A percentile compares a stretch with the other conserved stretches of the same genome.
Evolutionary conservation across 1,140 invertebrate genomes (phyloP).

Genomic region (Bombus confusus): DNA sequence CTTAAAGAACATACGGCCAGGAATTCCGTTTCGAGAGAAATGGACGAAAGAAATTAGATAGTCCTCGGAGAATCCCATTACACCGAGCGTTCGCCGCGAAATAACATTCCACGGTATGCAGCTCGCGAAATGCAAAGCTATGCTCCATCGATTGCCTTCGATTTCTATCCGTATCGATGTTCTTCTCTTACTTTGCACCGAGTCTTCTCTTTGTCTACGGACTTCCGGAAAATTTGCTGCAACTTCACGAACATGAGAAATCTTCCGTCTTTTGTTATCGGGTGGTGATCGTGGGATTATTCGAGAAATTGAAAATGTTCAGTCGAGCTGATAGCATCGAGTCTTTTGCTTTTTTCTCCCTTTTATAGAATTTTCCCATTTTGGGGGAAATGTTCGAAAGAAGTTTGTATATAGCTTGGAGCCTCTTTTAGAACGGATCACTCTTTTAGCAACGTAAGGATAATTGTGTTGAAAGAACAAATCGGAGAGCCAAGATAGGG

Average conservation of each 20-base stretch:
- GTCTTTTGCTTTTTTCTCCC: no score
- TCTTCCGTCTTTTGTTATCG: background rate
- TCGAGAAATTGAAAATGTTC: constrained; percentile 18
- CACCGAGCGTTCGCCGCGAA: constrained; percentile 32
- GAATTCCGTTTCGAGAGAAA: constrained; percentile 57
- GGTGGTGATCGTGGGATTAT: background rate
- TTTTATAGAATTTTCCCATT: background rate
- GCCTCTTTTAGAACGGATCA: no score
- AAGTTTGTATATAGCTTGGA: background rate
- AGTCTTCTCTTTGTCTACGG: background rate
- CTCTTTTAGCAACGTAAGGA: no score
- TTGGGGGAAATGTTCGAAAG: background rate
- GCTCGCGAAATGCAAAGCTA: constrained; percentile 41
- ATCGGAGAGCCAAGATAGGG: no score
- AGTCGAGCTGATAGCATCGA: no score
- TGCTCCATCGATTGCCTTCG: constrained; percentile 8
- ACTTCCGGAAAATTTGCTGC: background rate
- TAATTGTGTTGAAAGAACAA: no score
- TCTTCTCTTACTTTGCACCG: no score
- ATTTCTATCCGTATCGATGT: background rate
- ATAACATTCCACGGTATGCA: constrained; percentile 27
- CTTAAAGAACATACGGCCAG: constrained; percentile 53
- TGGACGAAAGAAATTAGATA: constrained; percentile 60
- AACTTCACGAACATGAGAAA: background rate
- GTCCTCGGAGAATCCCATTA: constrained; percentile 59